Percentiles rank a stretch among this genome's conserved stretches.
phyloP scores from a whole-genome alignment of 2,888 invertebrate genomes.

The Acleris holmiana region DNA sequence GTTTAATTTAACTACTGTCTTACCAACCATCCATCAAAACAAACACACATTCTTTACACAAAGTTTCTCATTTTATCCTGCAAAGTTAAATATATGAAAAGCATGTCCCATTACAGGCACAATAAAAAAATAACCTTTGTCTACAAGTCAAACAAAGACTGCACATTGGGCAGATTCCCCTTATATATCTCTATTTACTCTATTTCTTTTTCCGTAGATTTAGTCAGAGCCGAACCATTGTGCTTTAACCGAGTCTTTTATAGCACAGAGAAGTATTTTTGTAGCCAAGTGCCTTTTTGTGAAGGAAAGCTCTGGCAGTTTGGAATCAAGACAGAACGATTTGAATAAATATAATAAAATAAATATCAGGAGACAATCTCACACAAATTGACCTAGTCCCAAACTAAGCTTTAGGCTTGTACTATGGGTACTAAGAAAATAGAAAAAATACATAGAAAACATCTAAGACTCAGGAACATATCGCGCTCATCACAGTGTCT shows the following conservation, averaged over 20 bases:
- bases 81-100: slow-evolving; percentile 26
- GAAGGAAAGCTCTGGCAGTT: background rate
- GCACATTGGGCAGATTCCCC: slow-evolving; percentile 45
- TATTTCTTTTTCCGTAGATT: slow-evolving; percentile 38
- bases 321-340: background rate
- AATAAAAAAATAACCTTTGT: slow-evolving; percentile 40
- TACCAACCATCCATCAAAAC: too few relatives aligned
- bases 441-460: too few relatives aligned
- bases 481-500: too few relatives aligned
- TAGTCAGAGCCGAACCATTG: slow-evolving; percentile 10
- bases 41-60: too few relatives aligned
- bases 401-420: too few relatives aligned
- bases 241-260: slow-evolving; percentile 12
- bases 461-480: too few relatives aligned
- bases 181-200: slow-evolving; percentile 44
- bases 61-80: background rate
- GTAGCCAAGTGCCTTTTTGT: background rate
- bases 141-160: slow-evolving; percentile 47
- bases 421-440: too few relatives aligned
- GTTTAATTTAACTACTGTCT: too few relatives aligned
- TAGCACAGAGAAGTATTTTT: slow-evolving; percentile 6
- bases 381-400: too few relatives aligned
- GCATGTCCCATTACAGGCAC: slow-evolving; percentile 49
- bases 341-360: too few relatives aligned
- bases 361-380: too few relatives aligned